Evolutionary conservation across 2,797 vertebrate genomes (phyloP), one percentile per base, ranked within the genome.

Genomic region (Triplophysa bombifrons): DNA sequence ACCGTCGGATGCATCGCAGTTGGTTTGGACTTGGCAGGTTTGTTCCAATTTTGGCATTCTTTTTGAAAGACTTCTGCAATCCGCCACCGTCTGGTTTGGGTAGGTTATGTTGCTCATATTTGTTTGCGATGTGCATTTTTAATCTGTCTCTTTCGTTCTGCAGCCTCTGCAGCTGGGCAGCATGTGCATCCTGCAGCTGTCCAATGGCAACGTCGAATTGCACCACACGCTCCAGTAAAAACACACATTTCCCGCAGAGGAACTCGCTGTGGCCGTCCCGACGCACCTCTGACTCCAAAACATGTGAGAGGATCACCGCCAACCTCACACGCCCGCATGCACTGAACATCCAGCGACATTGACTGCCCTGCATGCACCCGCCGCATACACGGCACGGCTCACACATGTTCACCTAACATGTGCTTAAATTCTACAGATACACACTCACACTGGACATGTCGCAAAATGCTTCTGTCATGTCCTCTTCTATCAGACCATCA

Each of bases 291-390:
- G 82, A 48, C 53, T 88, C 92, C 72, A 95, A 86, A 61, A 94
- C 90, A 8, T 91, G 91, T 12, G 93, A 93, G 82, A 95, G 84
- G 66, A 94, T 85, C 69, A 92, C 88, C 6, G 92, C 92, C 20
- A 94, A 86, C 78, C 90, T 92, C 83, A 87, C 85, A 67, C 88
- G 89, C 14, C 89, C 90, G 3, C 88, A 86, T 4, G 88, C 83
- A 80, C 91, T 91, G 85, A 94, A 95, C 77, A 95, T 91, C 93
- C 93, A 94, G 84, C 91, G 93, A 80, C 93, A 92, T 76, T 92
- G 93, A 78, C 86, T 88, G 38, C 92, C 94, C 19, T 87, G 88
- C 66, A 91, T 84, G 46, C 88, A 88, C 44, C 85, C 82, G 0
- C 88, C 89, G 71, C 94, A 94, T 48, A 94, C 76, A 16, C 93